A percentile compares a stretch with the other conserved stretches of the same genome.
Conservation (phyloP, 2,888 invertebrate genomes). For the Clitarchus hookeri region DNA sequence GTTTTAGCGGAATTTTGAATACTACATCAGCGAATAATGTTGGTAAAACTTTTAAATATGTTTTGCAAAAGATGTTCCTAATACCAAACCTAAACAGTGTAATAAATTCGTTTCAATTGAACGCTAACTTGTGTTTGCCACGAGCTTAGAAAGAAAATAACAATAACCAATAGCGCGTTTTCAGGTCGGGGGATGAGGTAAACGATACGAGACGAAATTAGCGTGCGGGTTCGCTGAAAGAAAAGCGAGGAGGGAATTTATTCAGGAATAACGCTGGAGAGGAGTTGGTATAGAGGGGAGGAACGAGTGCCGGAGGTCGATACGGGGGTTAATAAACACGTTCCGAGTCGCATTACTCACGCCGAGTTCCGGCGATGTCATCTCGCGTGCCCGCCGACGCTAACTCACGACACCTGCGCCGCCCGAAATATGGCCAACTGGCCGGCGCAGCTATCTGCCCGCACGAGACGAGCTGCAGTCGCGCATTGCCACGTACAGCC, state of each 20-base stretch:
- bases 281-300: background rate
- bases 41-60: too few species aligned
- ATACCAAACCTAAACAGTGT: too few species aligned
- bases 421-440: background rate
- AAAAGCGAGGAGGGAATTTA: background rate
- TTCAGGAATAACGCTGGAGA: background rate
- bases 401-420: background rate
- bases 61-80: too few species aligned
- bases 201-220: background rate
- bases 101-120: too few species aligned
- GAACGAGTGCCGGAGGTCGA: background rate
- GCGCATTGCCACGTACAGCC: too few species aligned
- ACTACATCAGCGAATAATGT: too few species aligned
- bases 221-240: background rate
- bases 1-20: too few species aligned
- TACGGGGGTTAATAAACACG: background rate
- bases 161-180: too few species aligned
- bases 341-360: conserved; percentile 10
- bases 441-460: background rate
- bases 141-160: too few species aligned
- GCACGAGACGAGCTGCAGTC: background rate
- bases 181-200: too few species aligned
- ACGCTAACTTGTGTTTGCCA: too few species aligned
- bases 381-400: background rate
- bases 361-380: background rate